These are phyloP conservation scores for Rhegmatorhina hoffmannsi DNA, from an alignment of 2,113 vertebrate genomes.

Conservation along the genomic window DNA sequence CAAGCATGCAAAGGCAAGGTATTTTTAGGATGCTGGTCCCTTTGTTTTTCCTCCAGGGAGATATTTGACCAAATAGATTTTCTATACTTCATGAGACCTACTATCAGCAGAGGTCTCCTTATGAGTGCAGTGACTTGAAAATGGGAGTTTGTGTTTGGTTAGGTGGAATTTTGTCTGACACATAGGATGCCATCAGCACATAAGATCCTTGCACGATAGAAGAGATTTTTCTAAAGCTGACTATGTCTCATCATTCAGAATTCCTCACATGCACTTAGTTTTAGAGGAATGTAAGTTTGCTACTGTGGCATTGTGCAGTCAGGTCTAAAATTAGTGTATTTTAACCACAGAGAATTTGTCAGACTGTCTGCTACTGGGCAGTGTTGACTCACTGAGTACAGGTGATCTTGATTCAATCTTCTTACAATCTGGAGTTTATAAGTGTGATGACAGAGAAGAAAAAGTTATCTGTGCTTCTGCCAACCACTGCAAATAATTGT, in stretches of 20 bases:
- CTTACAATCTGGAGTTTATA: background rate
- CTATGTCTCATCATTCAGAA: background rate
- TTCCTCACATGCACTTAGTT: background rate
- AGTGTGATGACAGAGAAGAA: background rate
- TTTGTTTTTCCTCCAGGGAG: background rate
- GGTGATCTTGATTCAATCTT: background rate
- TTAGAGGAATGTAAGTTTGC: background rate
- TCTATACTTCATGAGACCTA: background rate
- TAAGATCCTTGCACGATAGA: background rate
- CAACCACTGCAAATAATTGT: background rate
- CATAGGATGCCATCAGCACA: background rate
- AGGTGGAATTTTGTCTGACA: background rate
- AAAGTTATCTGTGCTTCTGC: background rate
- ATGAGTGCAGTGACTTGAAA: background rate
- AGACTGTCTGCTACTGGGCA: background rate
- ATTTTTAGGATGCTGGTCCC: background rate
- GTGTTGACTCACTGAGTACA: background rate
- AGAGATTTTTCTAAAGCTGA: background rate
- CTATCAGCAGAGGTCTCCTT: background rate
- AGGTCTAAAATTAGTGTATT: background rate
- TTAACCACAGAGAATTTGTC: background rate
- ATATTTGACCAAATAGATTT: background rate
- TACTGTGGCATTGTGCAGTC: background rate
- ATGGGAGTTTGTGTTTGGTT: background rate
- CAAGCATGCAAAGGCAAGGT: background rate